Evolutionary conservation across 2,797 vertebrate species (phyloP), one percentile per base, ranked within the genome.

Genomic region (Etheostoma perlongum): DNA sequence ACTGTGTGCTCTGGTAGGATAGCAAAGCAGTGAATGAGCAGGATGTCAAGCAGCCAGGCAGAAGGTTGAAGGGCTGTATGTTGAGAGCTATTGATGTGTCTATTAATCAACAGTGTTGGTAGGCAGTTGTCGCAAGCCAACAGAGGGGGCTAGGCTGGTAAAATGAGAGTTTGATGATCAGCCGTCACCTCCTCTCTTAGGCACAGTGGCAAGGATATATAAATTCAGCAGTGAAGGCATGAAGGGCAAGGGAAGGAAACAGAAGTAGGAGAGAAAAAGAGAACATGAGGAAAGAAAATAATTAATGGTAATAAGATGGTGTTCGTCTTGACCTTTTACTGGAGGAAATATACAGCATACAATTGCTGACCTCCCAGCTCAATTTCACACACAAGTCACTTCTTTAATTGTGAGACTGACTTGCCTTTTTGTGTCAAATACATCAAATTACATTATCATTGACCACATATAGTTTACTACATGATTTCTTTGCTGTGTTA

Each of bases 51-150:
- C 81, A 72, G 79, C 64, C 74, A 60, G 62, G 62, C 81, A 84
- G 68, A 66, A 72, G 86, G 81, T 79, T 58, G 78, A 84, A 63
- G 59, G 72, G 59, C 75, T 77, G 81, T 60, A 30, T 54, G 67
- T 74, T 82, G 42, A 91, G 86, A 82, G 78, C 87, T 69, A 60
- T 36, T 86, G 84, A 84, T 62, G 74, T 21, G 30, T 63, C 61
- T 36, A 6, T 81, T 72, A 84, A 76, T 30, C 12, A 36, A 74
- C 65, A 2, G 52, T 36, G 63, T 66, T 53, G 51, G 36, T 54
- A 33, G 53, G 59, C 52, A 52, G 65, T 73, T 80, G 49, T 47
- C 18, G 4, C 53, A 49, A 48, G 15, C 72, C n/a, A 18, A 49
- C 1, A 0, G 23, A 57, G 40, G 10, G 25, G 6, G n/a, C 12